Conservation (phyloP, 1,140 invertebrate genomes). For the Pinna nobilis region DNA sequence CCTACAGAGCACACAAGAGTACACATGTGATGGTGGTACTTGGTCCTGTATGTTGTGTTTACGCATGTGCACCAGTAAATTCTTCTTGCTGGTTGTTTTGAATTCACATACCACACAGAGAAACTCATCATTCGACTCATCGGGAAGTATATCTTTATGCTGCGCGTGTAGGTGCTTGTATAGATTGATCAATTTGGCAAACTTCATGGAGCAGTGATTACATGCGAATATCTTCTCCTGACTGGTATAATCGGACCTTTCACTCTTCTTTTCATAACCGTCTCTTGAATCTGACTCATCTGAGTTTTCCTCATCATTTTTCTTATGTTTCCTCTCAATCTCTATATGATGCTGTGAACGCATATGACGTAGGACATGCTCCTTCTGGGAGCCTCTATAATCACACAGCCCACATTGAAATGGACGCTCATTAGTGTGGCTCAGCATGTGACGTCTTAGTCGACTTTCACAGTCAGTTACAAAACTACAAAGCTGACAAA, state of each 20-base stretch:
- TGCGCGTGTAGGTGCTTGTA: constrained; percentile 72
- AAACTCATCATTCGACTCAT: constrained; percentile 52
- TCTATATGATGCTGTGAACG: constrained; percentile 65
- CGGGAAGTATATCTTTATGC: constrained; percentile 65
- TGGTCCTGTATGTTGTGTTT: constrained; percentile 70
- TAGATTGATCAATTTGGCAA: constrained; percentile 70
- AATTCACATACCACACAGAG: constrained; percentile 73
- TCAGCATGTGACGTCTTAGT: constrained; percentile 66
- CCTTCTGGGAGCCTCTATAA: constrained; percentile 70
- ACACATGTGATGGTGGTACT: constrained; percentile 67
- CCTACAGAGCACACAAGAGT: constrained; percentile 70
- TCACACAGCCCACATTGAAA: constrained; percentile 70
- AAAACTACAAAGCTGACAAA: constrained; percentile 72
- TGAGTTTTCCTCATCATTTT: constrained; percentile 27
- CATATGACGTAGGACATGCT: constrained; percentile 71
- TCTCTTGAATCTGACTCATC: constrained; percentile 32
- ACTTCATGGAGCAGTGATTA: constrained; percentile 73
- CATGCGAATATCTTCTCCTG: constrained; percentile 72
- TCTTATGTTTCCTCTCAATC: constrained; percentile 46
- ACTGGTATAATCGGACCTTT: constrained; percentile 60
- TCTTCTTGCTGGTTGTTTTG: constrained; percentile 66
- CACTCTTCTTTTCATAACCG: constrained; percentile 30
- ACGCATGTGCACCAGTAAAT: constrained; percentile 71
- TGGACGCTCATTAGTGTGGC: constrained; percentile 69
- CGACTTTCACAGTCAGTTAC: constrained; percentile 73